These are phyloP conservation scores for Labia minor DNA, from an alignment of 2,888 invertebrate species.

Conservation along the genomic window DNA sequence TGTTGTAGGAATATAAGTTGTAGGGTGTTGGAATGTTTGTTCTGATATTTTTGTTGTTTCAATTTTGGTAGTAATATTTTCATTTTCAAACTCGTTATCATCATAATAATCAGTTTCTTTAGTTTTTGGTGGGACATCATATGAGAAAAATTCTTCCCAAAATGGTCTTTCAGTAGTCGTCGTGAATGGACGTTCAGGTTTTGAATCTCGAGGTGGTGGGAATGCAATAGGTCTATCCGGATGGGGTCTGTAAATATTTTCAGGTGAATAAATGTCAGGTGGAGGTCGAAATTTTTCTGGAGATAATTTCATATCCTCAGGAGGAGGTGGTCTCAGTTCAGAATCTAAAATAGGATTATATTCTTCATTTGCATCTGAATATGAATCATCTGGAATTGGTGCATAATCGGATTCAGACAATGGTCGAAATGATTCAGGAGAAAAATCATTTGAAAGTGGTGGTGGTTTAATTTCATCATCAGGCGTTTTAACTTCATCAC, in stretches of 20 bases:
- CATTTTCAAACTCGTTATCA: constrained; percentile 8
- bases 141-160: constrained; percentile 6
- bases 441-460: neutral
- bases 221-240: neutral
- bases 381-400: neutral
- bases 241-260: neutral
- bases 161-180: neutral
- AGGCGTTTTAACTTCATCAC: neutral
- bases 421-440: neutral
- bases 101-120: neutral
- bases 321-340: neutral
- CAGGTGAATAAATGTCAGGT: neutral
- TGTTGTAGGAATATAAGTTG: constrained; percentile 23
- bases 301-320: neutral
- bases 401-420: neutral
- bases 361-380: neutral
- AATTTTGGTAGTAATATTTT: neutral
- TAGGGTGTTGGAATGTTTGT: constrained; percentile 25
- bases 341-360: neutral
- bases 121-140: neutral
- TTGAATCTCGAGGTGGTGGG: neutral
- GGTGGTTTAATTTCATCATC: constrained; percentile 3
- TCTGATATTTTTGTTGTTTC: neutral
- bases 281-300: neutral
- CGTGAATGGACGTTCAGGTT: neutral